Evolutionary conservation across 2,888 invertebrate species (phyloP), one percentile per base, ranked within the genome.

Genomic region (Eupithecia subfuscata): DNA sequence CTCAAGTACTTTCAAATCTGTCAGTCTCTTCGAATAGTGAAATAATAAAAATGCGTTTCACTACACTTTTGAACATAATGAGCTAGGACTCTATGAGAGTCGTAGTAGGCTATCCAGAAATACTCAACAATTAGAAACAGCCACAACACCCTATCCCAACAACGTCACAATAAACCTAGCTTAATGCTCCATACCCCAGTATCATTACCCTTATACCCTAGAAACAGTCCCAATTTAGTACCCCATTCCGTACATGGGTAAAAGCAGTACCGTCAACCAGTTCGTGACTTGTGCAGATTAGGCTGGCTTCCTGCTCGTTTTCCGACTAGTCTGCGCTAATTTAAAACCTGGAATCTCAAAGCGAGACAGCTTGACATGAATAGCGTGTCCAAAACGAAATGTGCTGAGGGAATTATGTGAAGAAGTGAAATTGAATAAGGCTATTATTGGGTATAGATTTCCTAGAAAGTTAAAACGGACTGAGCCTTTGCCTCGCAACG

Each of bases 301-400:
- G 83, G 86, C 85, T 77, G 74, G 84, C 84, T 88, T 86, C 87
- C 86, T 85, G 82, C 82, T 83, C 84, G 86, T 86, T 85, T 89
- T 87, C 87, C 87, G 84, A 86, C 84, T 85, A 89, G 89, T 90
- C 90, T 81, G 86, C 83, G 86, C 87, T 91, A 90, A 91, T 93
- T 93, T 91, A 90, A 92, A 91, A 90, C 89, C 85, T 87, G 90
- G 89, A 85, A 88, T 90, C 89, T 91, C 88, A 89, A 86, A 85
- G 80, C 82, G 82, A 89, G 92, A 90, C 91, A 90, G 90, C 84
- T 90, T 92, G 92, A 92, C 90, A 87, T 86, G 85, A 87, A 86
- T 91, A 87, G 90, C 91, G 91, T 92, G 92, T 87, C 86, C 85
- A 84, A 84, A 84, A 84, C 82, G 43, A 22, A 67, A 40, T 37